Percentiles rank a stretch among this genome's conserved stretches.
phyloP scores from a whole-genome alignment of 2,888 invertebrate genomes.

The Matsumyia berberina region DNA sequence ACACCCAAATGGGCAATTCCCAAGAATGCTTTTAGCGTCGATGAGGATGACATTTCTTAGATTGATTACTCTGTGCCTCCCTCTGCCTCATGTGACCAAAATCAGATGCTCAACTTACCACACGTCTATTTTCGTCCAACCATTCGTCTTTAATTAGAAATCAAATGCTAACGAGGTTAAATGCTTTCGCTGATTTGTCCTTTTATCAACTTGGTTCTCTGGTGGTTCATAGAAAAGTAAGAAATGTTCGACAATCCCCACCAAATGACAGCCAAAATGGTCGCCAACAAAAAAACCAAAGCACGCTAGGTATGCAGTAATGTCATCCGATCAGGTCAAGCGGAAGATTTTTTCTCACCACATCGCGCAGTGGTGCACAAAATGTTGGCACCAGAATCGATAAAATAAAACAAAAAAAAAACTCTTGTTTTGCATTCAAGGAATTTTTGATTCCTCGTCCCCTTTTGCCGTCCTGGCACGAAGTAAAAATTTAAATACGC shows the following conservation, averaged over 20 bases:
- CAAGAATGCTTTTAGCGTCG: slow-evolving; percentile 51
- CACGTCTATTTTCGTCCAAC: slow-evolving; percentile 47
- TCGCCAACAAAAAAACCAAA: slow-evolving; percentile 30
- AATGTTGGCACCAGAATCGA: slow-evolving; percentile 38
- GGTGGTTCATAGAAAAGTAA: slow-evolving; percentile 2
- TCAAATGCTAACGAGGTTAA: slow-evolving; percentile 75
- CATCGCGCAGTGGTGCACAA: slow-evolving; percentile 4
- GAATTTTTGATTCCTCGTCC: slow-evolving; percentile 30
- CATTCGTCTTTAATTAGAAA: slow-evolving; percentile 72
- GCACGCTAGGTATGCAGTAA: slow-evolving; percentile 60
- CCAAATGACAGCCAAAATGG: slow-evolving; percentile 10
- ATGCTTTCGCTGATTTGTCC: slow-evolving; percentile 67
- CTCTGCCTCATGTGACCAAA: slow-evolving; percentile 59
- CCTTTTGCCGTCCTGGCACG: slow-evolving; percentile 7
- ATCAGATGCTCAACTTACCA: slow-evolving; percentile 63
- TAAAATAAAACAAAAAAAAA: slow-evolving; percentile 11
- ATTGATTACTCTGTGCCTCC: slow-evolving; percentile 7
- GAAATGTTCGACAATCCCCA: too few relatives aligned
- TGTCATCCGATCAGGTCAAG: slow-evolving; percentile 66
- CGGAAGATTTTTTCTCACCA: slow-evolving; percentile 55
- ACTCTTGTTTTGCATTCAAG: slow-evolving; percentile 43
- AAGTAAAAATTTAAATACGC: slow-evolving; percentile 53
- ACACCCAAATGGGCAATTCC: slow-evolving; percentile 39
- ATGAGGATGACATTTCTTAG: slow-evolving; percentile 30
- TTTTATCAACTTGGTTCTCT: slow-evolving; percentile 43